Evolutionary conservation across 2,113 vertebrate species (phyloP).

Genomic region (Pelecanoides urinatrix): DNA sequence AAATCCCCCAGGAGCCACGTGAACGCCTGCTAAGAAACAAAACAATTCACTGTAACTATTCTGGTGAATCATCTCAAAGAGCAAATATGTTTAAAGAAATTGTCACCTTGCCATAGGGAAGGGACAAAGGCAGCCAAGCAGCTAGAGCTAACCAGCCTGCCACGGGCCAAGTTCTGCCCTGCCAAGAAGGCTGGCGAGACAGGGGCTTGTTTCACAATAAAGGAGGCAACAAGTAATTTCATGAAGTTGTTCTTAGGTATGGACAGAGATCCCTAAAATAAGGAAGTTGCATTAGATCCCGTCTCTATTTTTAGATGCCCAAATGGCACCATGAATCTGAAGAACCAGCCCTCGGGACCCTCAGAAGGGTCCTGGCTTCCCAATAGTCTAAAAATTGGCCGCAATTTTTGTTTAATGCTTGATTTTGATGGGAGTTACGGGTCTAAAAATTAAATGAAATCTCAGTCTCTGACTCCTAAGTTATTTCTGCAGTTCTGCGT

Average conservation of each 20-base stretch:
- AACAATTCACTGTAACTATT: background rate
- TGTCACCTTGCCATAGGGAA: background rate
- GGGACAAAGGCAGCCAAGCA: background rate
- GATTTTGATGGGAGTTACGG: background rate
- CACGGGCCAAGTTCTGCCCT: background rate
- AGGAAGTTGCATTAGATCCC: background rate
- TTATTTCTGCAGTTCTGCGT: background rate
- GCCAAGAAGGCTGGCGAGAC: background rate
- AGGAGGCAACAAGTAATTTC: background rate
- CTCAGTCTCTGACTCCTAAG: background rate
- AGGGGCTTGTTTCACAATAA: background rate
- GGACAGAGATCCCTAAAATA: background rate
- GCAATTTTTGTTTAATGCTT: background rate
- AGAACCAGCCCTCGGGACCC: background rate
- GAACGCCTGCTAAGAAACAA: background rate
- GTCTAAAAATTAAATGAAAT: background rate
- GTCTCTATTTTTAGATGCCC: background rate
- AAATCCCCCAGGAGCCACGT: constrained; percentile 8
- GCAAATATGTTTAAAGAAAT: background rate
- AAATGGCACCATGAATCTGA: background rate
- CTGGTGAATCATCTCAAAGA: background rate
- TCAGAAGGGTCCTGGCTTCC: background rate
- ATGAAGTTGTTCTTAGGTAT: background rate
- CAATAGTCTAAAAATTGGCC: background rate
- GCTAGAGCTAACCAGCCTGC: background rate